Evolutionary conservation across 2,888 invertebrate genomes (phyloP).

Genomic region (Hecatera dysodea): DNA sequence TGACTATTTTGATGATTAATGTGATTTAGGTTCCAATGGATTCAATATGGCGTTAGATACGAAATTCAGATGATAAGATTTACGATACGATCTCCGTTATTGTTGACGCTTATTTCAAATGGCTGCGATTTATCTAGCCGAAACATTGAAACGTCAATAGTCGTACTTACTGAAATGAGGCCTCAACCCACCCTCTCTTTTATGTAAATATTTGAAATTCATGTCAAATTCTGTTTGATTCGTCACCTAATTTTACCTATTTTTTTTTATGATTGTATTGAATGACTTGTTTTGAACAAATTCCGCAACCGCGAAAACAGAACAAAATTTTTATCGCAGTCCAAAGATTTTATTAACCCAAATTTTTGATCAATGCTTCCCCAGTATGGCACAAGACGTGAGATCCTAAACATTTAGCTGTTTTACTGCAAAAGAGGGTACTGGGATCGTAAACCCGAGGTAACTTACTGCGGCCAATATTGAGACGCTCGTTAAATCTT

Average conservation of each 20-base stretch:
- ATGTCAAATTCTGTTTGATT: no score
- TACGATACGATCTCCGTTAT: no score
- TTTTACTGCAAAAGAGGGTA: slow-evolving; percentile 36
- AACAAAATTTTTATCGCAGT: no score
- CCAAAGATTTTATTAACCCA: no score
- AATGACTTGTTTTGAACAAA: no score
- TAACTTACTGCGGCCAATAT: slow-evolving; percentile 41
- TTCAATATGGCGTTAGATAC: background rate
- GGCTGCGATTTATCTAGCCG: background rate
- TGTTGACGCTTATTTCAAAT: background rate
- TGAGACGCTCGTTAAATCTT: slow-evolving; percentile 44
- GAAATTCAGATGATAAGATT: no score
- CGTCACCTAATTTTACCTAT: no score
- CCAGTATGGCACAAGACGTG: slow-evolving; percentile 25
- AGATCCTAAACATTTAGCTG: slow-evolving; percentile 31
- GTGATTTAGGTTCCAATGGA: background rate
- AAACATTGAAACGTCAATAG: slow-evolving; percentile 3
- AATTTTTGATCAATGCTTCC: slow-evolving; percentile 5
- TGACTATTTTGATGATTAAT: background rate
- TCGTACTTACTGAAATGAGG: background rate
- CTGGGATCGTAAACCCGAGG: slow-evolving; percentile 31
- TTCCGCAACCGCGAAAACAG: no score
- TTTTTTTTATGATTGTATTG: no score
- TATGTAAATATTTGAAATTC: no score
- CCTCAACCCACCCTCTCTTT: no score